Conservation (phyloP, 2,888 invertebrate species). For the Ophion obscuratus region DNA sequence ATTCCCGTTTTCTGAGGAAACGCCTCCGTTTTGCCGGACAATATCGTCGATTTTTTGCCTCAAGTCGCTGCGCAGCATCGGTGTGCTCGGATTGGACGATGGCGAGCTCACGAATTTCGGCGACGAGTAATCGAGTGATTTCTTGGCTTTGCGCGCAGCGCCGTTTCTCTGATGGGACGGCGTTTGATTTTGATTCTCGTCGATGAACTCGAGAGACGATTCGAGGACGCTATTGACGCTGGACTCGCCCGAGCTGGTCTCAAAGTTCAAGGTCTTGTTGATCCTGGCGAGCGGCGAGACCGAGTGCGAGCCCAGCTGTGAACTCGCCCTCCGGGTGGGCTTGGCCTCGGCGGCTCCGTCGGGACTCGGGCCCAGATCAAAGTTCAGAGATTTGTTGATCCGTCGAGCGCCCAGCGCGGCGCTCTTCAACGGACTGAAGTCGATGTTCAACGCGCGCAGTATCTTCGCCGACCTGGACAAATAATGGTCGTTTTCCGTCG, state of each 20-base stretch:
- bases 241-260: conserved; percentile 74
- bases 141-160: conserved; percentile 66
- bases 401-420: conserved; percentile 66
- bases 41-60: conserved; percentile 73
- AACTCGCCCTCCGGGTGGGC: conserved; percentile 33
- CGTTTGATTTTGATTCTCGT: conserved; percentile 81
- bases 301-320: conserved; percentile 8
- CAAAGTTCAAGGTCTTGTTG: conserved; percentile 71
- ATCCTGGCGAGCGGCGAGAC: conserved; percentile 66
- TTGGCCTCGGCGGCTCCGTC: conserved; percentile 65
- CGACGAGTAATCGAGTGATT: conserved; percentile 73
- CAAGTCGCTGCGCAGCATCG: conserved; percentile 70
- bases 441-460: conserved; percentile 77
- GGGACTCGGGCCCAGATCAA: conserved; percentile 77
- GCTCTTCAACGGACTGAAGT: conserved; percentile 71
- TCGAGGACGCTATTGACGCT: conserved; percentile 69
- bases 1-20: conserved; percentile 66
- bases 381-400: conserved; percentile 78
- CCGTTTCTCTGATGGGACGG: conserved; percentile 73
- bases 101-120: conserved; percentile 63
- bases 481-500: conserved; percentile 69
- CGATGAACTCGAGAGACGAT: conserved; percentile 76
- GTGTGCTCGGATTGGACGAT: conserved; percentile 63
- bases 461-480: conserved; percentile 79
- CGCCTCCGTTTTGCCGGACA: conserved; percentile 64